These are phyloP conservation scores for Dasyprocta punctata DNA, from an alignment of 2,113 vertebrate species.

Conservation along the genomic window DNA sequence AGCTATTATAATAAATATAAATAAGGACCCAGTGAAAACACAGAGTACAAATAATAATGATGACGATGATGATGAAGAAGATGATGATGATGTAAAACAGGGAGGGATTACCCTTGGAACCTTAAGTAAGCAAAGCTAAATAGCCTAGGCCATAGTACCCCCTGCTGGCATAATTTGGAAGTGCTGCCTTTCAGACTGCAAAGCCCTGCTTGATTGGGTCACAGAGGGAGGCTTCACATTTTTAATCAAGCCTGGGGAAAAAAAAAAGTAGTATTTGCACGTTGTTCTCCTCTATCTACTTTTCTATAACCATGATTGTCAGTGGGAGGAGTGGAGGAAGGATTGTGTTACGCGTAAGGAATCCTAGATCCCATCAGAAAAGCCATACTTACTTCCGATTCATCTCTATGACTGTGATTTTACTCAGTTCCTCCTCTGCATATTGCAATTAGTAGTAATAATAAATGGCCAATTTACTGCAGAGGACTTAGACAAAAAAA, in stretches of 20 bases:
- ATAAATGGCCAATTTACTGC: not conserved
- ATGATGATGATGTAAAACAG: not conserved
- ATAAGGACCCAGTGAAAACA: slow-evolving; percentile 11
- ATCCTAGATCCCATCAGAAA: not conserved
- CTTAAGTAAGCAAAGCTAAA: not conserved
- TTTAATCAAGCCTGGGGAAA: not conserved
- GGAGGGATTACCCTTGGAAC: not conserved
- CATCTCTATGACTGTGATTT: not conserved
- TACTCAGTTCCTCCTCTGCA: not conserved
- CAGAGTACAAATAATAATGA: not conserved
- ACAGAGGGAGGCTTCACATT: not conserved
- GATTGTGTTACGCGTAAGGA: not conserved
- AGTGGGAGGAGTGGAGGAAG: not conserved
- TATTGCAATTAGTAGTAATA: not conserved
- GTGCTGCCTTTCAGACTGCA: not conserved
- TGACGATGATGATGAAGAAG: not conserved
- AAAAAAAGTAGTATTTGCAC: not conserved
- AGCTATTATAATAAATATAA: slow-evolving; percentile 48
- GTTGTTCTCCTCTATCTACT: not conserved
- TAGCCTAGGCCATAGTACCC: slow-evolving; percentile 10
- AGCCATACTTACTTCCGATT: not conserved
- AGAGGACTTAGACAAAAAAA: not conserved
- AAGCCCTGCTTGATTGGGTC: not conserved
- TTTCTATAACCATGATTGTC: not conserved
- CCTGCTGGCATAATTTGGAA: not conserved